These are phyloP conservation scores for Bubo bubo DNA, from an alignment of 2,113 vertebrate species.

Conservation along the genomic window DNA sequence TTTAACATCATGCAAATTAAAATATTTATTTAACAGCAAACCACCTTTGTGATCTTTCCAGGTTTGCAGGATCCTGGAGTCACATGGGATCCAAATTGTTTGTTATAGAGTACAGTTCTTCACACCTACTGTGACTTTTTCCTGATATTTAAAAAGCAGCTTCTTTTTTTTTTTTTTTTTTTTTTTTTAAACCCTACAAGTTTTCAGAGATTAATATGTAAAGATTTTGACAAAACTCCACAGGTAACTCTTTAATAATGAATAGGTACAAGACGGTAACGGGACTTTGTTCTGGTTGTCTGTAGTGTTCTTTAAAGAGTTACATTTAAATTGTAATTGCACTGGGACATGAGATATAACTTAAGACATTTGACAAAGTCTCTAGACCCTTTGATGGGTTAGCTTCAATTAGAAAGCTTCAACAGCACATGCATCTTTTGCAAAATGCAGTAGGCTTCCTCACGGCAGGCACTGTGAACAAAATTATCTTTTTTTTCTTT, in stretches of 20 bases:
- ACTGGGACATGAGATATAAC: conserved; percentile 55
- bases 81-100: not conserved
- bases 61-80: not conserved
- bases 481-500: not conserved
- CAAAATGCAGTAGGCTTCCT: conserved; percentile 45
- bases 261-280: conserved; percentile 8
- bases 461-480: conserved; percentile 23
- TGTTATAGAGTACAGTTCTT: not conserved
- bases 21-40: conserved; percentile 14
- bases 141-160: conserved; percentile 14
- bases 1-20: conserved; percentile 1
- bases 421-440: conserved; percentile 2
- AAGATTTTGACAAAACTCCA: conserved; percentile 69
- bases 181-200: not conserved
- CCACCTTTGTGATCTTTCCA: conserved; percentile 6
- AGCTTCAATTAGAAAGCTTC: conserved; percentile 53
- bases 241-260: conserved; percentile 68
- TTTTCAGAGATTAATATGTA: conserved; percentile 60
- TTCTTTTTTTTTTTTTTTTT: not conserved
- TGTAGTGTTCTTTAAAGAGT: conserved; percentile 67
- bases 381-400: conserved; percentile 58
- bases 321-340: conserved; percentile 65
- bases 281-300: conserved; percentile 64
- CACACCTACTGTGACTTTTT: not conserved
- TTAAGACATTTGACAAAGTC: conserved; percentile 62